These are phyloP conservation scores for Pogoniulus pusillus DNA, from an alignment of 2,797 vertebrate genomes.

Conservation along the genomic window DNA sequence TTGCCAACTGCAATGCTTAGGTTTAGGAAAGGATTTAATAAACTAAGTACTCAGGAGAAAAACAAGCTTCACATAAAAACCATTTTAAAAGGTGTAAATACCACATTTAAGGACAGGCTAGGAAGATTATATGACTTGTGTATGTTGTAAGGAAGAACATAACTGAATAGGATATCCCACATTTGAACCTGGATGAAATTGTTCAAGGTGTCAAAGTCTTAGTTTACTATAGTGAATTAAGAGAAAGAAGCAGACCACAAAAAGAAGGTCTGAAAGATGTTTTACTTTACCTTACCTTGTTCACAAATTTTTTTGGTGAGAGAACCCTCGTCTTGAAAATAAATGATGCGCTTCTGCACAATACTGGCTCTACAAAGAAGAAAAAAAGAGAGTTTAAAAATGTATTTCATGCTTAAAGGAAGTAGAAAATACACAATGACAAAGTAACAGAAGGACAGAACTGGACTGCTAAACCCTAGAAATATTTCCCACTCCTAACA, in stretches of 20 bases:
- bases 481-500: neutral
- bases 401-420: neutral
- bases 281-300: constrained; percentile 91
- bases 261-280: neutral
- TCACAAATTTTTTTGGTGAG: constrained; percentile 94
- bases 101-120: neutral
- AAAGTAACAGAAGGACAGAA: neutral
- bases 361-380: constrained; percentile 88
- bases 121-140: neutral
- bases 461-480: neutral
- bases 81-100: neutral
- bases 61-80: accelerated
- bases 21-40: neutral
- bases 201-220: neutral
- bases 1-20: no score
- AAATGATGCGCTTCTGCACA: constrained; percentile 95
- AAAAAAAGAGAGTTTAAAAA: neutral
- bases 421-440: neutral
- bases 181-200: neutral
- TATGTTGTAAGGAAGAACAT: neutral
- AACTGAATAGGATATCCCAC: neutral
- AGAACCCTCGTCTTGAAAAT: constrained; percentile 95
- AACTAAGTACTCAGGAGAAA: neutral
- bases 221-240: neutral
- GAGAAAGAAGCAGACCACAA: neutral